These are phyloP conservation scores for Eunapius fragilis DNA, from an alignment of 37 sponge, comb jelly and placozoan species.

Conservation along the genomic window DNA sequence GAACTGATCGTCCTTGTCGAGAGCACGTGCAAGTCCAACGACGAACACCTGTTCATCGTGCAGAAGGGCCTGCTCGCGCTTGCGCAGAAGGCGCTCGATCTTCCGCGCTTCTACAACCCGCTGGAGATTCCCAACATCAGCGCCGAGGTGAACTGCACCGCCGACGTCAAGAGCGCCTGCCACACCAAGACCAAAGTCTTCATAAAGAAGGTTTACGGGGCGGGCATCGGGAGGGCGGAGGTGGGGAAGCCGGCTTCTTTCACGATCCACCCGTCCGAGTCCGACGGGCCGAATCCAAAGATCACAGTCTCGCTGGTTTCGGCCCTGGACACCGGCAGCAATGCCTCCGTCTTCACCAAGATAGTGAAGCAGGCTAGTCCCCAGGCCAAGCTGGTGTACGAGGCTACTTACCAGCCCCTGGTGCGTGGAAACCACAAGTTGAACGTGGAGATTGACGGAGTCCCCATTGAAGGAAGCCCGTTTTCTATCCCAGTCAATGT, in stretches of 20 bases:
- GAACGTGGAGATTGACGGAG: not conserved
- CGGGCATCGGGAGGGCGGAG: constrained; percentile 5
- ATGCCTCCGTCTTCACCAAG: not conserved
- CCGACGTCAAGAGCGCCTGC: constrained; percentile 5
- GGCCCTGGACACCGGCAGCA: not conserved
- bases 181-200: constrained; percentile 6
- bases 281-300: not conserved
- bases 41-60: constrained; percentile 30
- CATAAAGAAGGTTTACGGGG: not conserved
- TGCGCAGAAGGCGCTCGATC: constrained; percentile 1
- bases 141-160: constrained; percentile 3
- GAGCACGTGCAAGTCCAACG: constrained; percentile 6
- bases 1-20: constrained; percentile 25
- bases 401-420: not conserved
- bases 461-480: not conserved
- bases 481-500: not conserved
- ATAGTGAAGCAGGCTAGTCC: not conserved
- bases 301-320: not conserved
- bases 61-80: constrained; percentile 2
- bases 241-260: constrained; percentile 5
- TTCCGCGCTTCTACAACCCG: not conserved
- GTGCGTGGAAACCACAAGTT: not conserved
- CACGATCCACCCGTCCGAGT: not conserved
- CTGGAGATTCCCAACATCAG: constrained; percentile 10
- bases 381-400: not conserved